Base-by-base conservation (phyloP, 2,113 vertebrate genomes). In the Hystrix cristata region DNA sequence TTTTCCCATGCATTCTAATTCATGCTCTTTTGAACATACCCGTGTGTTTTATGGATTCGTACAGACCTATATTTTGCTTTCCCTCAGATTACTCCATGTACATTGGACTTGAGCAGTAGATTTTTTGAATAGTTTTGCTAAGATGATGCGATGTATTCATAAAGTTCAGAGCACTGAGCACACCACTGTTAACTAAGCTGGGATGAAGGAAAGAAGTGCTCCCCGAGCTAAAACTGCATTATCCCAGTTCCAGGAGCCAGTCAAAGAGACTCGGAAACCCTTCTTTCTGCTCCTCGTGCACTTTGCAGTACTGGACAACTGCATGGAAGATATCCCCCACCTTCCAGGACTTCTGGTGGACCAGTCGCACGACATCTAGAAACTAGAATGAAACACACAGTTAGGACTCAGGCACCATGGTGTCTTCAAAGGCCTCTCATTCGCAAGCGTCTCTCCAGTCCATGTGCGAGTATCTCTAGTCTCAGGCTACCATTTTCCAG, bases 321-420 rank as follows among this genome's bases (percentile, higher is more conserved):
- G 99, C 99, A 0, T 99, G 98, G 96, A 99, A 99, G 97, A 99
- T 98, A 90, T 99, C 99, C 0, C 99, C 99, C n/a, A 99, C 99
- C 57, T 99, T 99, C 99, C 99, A 99, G 21, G 98, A 98, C 98
- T 99, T 99, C 98, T 98, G 99, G 90, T 99, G 99, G 91, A 99
- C 99, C 91, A 99, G 97, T n/a, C 98, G 99, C 94, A 99, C 99
- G 27, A 99, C 99, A 97, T 99, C 99, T 98, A 99, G 99, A 97
- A 99, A 99, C 99, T 99, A 90, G 97, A 69, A 60, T 5, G 94
- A 95, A 93, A 88, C 65, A 72, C 2, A 84, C 0, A 10, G 16
- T 97, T 96, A 98, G 90, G 65, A 29, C 13, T 55, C 43, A 27
- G 1, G 0, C 0, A 34, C 51, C 12, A 65, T 3, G 76, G 0